Conservation (phyloP, 2,888 invertebrate species). For the Scaptomyza reducta region DNA sequence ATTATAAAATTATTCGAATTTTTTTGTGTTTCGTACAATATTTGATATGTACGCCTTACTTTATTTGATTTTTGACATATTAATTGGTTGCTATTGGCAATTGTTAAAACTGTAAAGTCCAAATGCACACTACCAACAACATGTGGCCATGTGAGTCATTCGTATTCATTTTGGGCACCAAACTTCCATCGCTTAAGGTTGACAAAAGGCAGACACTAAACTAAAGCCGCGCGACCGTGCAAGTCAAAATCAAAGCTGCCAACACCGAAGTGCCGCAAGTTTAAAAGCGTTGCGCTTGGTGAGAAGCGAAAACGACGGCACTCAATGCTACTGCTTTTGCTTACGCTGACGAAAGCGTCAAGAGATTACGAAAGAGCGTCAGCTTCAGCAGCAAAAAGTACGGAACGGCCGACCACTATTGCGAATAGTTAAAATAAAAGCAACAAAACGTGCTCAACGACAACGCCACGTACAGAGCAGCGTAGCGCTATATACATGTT, state of each 20-base stretch:
- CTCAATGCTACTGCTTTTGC: conserved; percentile 22
- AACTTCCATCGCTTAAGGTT: conserved; percentile 41
- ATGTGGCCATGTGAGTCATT: not conserved
- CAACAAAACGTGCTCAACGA: conserved; percentile 40
- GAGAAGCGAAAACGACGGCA: conserved; percentile 36
- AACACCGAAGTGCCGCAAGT: conserved; percentile 63
- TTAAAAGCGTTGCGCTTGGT: conserved; percentile 58
- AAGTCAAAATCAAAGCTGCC: conserved; percentile 32
- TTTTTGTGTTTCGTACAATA: too few species aligned
- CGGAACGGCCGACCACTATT: conserved; percentile 57
- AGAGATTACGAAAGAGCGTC: conserved; percentile 64
- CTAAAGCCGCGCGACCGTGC: conserved; percentile 5
- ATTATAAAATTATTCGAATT: too few species aligned
- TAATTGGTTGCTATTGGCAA: too few species aligned
- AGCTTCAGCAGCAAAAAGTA: conserved; percentile 53
- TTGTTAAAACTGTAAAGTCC: too few species aligned
- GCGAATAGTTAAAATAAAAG: conserved; percentile 62
- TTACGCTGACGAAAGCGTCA: conserved; percentile 67
- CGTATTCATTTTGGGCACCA: conserved; percentile 37
- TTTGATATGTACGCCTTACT: too few species aligned
- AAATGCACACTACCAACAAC: too few species aligned
- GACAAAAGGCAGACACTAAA: conserved; percentile 30
- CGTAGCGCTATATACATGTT: conserved; percentile 79
- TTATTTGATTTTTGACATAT: too few species aligned
- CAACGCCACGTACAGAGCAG: conserved; percentile 32